Evolutionary conservation across 2,888 invertebrate species (phyloP).

Genomic region (Gastrophysa polygoni): DNA sequence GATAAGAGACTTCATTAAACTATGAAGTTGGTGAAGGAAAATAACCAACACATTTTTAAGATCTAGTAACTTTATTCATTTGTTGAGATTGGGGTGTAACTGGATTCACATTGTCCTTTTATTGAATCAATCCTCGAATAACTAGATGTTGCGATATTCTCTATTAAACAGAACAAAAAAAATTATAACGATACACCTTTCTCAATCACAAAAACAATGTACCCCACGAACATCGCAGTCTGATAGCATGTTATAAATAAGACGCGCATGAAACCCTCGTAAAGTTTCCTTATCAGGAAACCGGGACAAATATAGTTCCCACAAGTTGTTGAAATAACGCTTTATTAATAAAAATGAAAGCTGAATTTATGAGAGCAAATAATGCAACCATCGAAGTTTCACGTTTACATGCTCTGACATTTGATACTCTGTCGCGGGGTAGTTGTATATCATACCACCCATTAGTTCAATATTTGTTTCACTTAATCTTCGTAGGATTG

Average conservation of each 20-base stretch:
- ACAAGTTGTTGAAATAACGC: conserved; percentile 46
- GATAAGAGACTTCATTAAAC: no score
- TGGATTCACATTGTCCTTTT: no score
- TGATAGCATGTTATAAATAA: conserved; percentile 29
- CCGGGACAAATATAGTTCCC: conserved; percentile 46
- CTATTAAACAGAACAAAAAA: no score
- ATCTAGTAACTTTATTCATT: no score
- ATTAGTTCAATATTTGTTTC: conserved; percentile 11
- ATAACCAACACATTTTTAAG: no score
- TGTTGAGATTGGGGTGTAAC: no score
- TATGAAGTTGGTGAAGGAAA: no score
- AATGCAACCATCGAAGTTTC: conserved; percentile 40
- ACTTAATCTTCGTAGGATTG: not conserved
- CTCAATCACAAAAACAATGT: conserved; percentile 6
- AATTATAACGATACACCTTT: not conserved
- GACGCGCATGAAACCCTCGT: conserved; percentile 32
- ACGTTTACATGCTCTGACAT: conserved; percentile 26
- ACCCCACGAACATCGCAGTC: not conserved
- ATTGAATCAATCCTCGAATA: no score
- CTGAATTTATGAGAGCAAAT: conserved; percentile 45
- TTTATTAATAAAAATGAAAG: conserved; percentile 48
- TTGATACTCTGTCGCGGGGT: conserved; percentile 4
- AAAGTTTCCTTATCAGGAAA: conserved; percentile 39
- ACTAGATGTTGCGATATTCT: no score
- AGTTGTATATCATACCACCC: not conserved